Conservation (phyloP, 2,113 vertebrate species). For the Strix aluco region DNA sequence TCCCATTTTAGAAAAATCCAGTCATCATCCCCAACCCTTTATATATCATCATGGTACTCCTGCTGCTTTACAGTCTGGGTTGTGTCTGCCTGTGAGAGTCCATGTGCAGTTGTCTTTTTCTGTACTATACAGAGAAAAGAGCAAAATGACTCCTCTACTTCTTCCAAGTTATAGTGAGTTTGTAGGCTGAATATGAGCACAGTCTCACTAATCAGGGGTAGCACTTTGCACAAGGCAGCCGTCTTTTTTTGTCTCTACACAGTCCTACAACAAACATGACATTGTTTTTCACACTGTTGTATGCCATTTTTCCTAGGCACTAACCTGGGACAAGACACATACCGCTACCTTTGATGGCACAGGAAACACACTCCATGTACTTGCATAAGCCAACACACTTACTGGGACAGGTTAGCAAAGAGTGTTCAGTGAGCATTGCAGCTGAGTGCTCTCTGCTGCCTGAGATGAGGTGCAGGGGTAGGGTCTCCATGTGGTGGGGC, state of each 20-base stretch:
- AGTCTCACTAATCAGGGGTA: not conserved
- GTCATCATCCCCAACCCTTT: not conserved
- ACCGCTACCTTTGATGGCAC: not conserved
- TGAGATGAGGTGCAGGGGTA: not conserved
- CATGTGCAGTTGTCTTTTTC: not conserved
- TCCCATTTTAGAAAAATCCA: not conserved
- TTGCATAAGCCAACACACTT: not conserved
- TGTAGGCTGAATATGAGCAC: not conserved
- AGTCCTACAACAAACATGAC: not conserved
- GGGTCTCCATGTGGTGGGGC: not conserved
- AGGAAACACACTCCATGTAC: not conserved
- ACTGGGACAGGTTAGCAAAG: not conserved
- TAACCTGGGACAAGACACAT: not conserved
- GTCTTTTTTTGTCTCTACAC: not conserved
- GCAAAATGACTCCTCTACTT: not conserved
- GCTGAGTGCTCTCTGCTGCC: not conserved
- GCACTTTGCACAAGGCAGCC: not conserved
- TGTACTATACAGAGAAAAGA: not conserved
- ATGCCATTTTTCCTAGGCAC: not conserved
- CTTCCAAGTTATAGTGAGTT: not conserved
- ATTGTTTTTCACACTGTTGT: not conserved
- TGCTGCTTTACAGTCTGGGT: not conserved
- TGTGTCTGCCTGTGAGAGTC: not conserved
- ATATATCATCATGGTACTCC: not conserved
- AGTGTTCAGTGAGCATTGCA: no score